Evolutionary conservation across 1,140 invertebrate species (phyloP).

Genomic region (Tetramorium alpestre): DNA sequence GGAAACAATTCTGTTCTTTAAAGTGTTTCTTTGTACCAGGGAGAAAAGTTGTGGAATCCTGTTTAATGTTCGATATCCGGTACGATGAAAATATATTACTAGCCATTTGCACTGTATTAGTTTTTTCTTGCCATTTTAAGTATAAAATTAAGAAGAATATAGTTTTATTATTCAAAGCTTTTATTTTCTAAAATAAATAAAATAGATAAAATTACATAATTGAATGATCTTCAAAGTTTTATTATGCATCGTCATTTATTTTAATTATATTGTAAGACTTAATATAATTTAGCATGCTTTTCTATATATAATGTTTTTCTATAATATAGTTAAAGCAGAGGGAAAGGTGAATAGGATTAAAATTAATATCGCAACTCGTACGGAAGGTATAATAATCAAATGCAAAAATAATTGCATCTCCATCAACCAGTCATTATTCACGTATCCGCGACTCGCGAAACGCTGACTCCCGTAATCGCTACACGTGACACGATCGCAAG

Average conservation of each 20-base stretch:
- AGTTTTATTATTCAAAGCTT: neutral
- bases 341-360: neutral
- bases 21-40: constrained; percentile 13
- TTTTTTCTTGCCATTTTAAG: neutral
- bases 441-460: constrained; percentile 17
- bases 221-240: neutral
- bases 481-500: constrained; percentile 36
- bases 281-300: neutral
- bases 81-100: constrained; percentile 3
- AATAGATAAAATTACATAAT: neutral
- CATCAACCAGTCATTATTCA: constrained; percentile 6
- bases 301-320: neutral
- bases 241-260: neutral
- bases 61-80: neutral
- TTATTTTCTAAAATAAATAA: neutral
- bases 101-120: neutral
- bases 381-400: neutral
- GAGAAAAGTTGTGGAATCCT: neutral
- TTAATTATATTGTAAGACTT: neutral
- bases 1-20: constrained; percentile 40
- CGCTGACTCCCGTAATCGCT: constrained; percentile 59
- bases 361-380: constrained; percentile 1
- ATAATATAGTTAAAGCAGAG: neutral
- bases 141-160: constrained; percentile 1
- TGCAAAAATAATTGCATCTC: neutral